Conservation (phyloP, 2,888 invertebrate genomes). For the Clusia tigrina region DNA sequence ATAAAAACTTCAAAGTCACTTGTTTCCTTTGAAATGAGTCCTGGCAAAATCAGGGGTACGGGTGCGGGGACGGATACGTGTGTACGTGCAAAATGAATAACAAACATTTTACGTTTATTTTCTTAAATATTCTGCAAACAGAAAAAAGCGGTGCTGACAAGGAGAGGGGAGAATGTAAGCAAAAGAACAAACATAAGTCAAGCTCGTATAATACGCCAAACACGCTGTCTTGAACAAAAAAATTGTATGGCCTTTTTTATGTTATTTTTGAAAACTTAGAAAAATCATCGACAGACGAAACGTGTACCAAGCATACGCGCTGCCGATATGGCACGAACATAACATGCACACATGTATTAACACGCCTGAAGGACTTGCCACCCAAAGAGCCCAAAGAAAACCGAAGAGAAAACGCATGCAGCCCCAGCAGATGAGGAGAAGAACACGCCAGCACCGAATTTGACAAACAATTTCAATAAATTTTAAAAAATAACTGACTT, state of each 20-base stretch:
- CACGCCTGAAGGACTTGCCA: no score
- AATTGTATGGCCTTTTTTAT: background rate
- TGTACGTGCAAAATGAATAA: background rate
- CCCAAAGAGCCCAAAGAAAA: background rate
- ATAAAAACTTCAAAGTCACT: constrained; percentile 48
- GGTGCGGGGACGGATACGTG: background rate
- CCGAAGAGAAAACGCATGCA: background rate
- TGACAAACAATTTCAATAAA: constrained; percentile 57
- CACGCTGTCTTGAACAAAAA: background rate
- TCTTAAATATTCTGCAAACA: background rate
- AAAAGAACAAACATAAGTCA: background rate
- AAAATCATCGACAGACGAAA: background rate
- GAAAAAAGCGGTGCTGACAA: background rate
- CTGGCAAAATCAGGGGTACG: background rate
- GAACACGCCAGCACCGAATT: constrained; percentile 53
- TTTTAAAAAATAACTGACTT: constrained; percentile 50
- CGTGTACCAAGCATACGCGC: background rate
- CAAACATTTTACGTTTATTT: background rate
- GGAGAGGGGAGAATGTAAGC: background rate
- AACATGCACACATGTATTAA: background rate
- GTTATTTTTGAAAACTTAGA: background rate
- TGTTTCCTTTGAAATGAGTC: background rate
- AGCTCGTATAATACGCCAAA: background rate
- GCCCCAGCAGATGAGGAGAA: constrained; percentile 39
- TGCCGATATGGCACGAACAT: constrained; percentile 6